Base-by-base conservation (phyloP, 2,797 vertebrate species). In the Ambastaia sidthimunki region DNA sequence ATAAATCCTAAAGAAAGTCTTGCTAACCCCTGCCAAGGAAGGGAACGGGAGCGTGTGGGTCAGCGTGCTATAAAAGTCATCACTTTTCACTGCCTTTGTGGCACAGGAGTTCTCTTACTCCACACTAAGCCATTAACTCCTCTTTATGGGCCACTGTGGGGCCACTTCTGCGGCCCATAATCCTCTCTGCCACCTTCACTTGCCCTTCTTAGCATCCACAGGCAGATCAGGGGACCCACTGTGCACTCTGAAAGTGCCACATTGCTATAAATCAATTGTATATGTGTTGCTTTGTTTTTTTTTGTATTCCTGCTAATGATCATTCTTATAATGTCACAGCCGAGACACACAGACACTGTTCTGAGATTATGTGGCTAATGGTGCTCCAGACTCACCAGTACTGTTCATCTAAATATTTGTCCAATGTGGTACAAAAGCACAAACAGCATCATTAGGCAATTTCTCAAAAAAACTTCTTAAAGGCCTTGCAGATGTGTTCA, bases 21-120 rank as follows among this genome's bases (percentile, higher is more conserved):
- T 78, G 57, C 80, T 87, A 57, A 81, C 79, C 74, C 72, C 71
- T 66, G 75, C 71, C 78, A 48, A 74, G 82, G 69, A 41, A 72
- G 72, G 80, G 57, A 82, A 83, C 37, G 52, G 73, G 75, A 84
- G 83, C 72, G 85, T 87, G 87, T 77, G 91, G 90, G 91, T 93
- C 92, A 93, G 90, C 91, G 87, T 89, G 90, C 91, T 91, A 91
- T 94, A 94, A 94, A 94, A 93, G 86, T 90, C 92, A 90, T 92
- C 87, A 84, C 86, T 91, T 93, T 93, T 94, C 91, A 92, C 82
- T 86, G 92, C 90, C 87, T 81, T 78, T 60, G 76, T 86, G 87
- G 82, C 15, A 86, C 86, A 83, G 86, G 87, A 92, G 90, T 91
- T 91, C 90, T 93, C 91, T 92, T 90, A 91, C 91, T 92, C 87